These are phyloP conservation scores for Leptinotarsa lineolata DNA, from an alignment of 1,140 invertebrate genomes.

Conservation along the genomic window DNA sequence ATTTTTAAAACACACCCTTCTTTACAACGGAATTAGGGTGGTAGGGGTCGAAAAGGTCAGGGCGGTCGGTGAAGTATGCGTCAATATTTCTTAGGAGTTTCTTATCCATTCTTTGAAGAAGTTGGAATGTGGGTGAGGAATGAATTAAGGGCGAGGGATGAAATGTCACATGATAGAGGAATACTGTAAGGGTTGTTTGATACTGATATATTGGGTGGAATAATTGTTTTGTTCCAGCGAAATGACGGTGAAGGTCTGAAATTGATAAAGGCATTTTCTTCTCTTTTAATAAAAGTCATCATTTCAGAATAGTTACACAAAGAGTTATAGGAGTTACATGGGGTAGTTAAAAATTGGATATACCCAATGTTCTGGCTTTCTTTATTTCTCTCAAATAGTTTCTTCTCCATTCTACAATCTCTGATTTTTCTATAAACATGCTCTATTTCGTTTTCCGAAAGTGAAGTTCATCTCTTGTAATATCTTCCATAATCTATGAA, in stretches of 20 bases:
- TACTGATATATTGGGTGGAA: slow-evolving; percentile 8
- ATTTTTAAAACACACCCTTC: slow-evolving; percentile 41
- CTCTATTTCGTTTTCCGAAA: too few species aligned
- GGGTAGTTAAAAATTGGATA: too few species aligned
- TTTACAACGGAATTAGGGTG: slow-evolving; percentile 19
- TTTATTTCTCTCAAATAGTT: too few species aligned
- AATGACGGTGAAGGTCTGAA: not conserved
- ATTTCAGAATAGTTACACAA: too few species aligned
- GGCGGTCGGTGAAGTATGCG: not conserved
- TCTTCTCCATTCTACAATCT: too few species aligned
- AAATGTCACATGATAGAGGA: slow-evolving; percentile 4
- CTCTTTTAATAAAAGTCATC: too few species aligned
- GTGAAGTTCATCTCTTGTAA: too few species aligned
- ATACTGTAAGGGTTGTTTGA: slow-evolving; percentile 5
- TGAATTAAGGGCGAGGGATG: not conserved
- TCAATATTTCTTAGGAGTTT: slow-evolving; percentile 21
- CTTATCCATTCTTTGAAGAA: slow-evolving; percentile 20
- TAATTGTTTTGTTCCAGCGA: slow-evolving; percentile 2
- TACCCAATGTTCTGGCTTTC: too few species aligned
- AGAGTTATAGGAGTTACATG: too few species aligned
- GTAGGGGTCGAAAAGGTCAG: slow-evolving; percentile 26
- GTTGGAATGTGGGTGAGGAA: not conserved
- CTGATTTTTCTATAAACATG: too few species aligned
- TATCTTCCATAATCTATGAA: too few species aligned
- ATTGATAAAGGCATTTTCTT: not conserved